Evolutionary conservation across 2,888 invertebrate genomes (phyloP).

Genomic region (Coelinius sp.): DNA sequence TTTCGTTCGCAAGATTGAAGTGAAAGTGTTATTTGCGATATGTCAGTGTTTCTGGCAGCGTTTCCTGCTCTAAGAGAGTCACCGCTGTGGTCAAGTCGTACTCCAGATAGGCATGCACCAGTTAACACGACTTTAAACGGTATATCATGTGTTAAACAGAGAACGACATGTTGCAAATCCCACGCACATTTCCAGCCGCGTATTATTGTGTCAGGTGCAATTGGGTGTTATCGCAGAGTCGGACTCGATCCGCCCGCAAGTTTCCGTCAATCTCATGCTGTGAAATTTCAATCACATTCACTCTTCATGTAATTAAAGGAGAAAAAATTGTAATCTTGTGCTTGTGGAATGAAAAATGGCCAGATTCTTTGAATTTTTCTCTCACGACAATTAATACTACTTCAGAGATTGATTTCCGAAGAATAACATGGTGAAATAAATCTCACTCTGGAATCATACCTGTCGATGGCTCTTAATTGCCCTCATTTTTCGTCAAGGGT

Average conservation of each 20-base stretch:
- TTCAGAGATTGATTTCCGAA: background rate
- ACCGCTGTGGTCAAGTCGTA: constrained; percentile 15
- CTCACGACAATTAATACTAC: background rate
- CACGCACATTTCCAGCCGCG: constrained; percentile 44
- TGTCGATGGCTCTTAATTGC: constrained; percentile 22
- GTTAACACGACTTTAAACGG: constrained; percentile 42
- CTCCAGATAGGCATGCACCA: constrained; percentile 54
- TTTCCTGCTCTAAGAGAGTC: constrained; percentile 30
- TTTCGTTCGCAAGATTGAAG: constrained; percentile 25
- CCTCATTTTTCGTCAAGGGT: background rate
- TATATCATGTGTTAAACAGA: constrained; percentile 41
- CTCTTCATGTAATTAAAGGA: background rate
- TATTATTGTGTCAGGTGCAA: constrained; percentile 52
- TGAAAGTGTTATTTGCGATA: constrained; percentile 34
- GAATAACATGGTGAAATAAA: constrained; percentile 29
- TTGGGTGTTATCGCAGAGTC: constrained; percentile 43
- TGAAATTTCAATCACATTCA: constrained; percentile 7
- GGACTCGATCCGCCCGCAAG: constrained; percentile 40
- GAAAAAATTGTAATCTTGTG: background rate
- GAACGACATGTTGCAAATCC: constrained; percentile 43
- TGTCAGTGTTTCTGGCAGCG: constrained; percentile 13
- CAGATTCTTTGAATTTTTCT: background rate
- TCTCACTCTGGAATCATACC: background rate
- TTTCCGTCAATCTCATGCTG: constrained; percentile 30
- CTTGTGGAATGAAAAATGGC: background rate